Base-by-base conservation (phyloP, 1,140 invertebrate genomes). In the Zaprionus tsacasi region DNA sequence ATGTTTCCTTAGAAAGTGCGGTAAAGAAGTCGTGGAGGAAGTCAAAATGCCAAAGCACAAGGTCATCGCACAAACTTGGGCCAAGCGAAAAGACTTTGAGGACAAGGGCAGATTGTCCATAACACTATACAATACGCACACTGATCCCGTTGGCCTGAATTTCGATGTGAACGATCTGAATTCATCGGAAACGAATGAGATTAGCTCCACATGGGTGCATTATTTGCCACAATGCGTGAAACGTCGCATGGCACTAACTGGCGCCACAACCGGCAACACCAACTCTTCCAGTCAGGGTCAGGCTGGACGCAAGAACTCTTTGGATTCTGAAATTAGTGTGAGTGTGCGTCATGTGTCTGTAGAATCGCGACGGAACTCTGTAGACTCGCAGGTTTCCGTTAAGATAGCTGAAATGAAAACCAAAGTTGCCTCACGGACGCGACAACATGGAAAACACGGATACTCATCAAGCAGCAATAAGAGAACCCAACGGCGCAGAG, bases 11-110 rank as follows among this genome's bases (percentile, higher is more conserved):
- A 95, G 95, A 91, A 95, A 95, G 91, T 95, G 94, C 89, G 94
- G 95, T n/a, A 95, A 95, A 66, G 95, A 96, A 76, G 93, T 95
- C 4, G 95, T 96, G 74, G 95, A 96, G 70, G 95, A 95, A 21
- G 93, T 95, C 40, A 96, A 95, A 92, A 93, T 96, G 70, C 96
- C 96, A 82, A 98, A 98, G 85, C 97, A 98, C 92, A 97, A 97
- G 93, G 95, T 98, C 25, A 98, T 99, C 59, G 96, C 97, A 10
- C 95, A 97, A 91, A 97, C 97, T 1, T 98, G 97, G 94, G 96
- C 96, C 1, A 97, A 97, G 72, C 94, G 97, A n/a, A 96, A 97
- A 83, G 96, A 96, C 67, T 95, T 98, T 65, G 96, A 97, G 66
- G 95, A 96, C 83, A 95, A 95, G 60, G 97, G 97, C 0, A 93